Evolutionary conservation across 2,113 vertebrate genomes (phyloP).

Genomic region (Guaruba guarouba): DNA sequence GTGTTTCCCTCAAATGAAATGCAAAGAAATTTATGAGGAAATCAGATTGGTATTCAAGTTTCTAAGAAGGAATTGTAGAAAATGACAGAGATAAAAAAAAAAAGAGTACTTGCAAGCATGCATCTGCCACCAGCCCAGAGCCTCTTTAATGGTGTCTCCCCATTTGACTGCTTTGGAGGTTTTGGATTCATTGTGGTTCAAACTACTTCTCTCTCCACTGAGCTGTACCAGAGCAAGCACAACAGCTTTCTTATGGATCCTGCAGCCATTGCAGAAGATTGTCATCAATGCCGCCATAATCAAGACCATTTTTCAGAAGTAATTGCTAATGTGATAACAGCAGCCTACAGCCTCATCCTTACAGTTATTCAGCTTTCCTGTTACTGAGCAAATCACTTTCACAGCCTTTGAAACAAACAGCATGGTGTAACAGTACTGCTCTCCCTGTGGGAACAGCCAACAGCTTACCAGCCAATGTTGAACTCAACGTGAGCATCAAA

Average conservation of each 20-base stretch:
- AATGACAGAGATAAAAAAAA: not conserved
- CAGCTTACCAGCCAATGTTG: slow-evolving; percentile 91
- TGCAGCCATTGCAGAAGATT: not conserved
- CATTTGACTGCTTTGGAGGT: not conserved
- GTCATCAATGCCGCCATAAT: not conserved
- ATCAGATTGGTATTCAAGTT: not conserved
- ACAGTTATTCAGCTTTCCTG: not conserved
- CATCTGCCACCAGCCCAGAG: not conserved
- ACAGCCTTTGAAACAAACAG: not conserved
- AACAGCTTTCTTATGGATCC: not conserved
- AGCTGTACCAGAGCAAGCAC: not conserved
- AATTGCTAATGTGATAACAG: not conserved
- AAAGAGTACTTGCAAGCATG: not conserved
- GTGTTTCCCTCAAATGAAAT: not conserved
- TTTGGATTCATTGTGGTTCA: not conserved
- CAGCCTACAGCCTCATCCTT: not conserved
- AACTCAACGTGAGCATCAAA: slow-evolving; percentile 98
- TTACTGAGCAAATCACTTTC: not conserved
- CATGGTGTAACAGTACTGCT: not conserved
- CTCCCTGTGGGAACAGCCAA: not conserved
- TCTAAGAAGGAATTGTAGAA: not conserved
- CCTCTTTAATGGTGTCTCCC: not conserved
- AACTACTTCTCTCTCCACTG: not conserved
- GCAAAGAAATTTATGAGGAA: not conserved
- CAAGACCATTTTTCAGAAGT: not conserved